Evolutionary conservation across 2,113 vertebrate species (phyloP).

Genomic region (Passer montanus): DNA sequence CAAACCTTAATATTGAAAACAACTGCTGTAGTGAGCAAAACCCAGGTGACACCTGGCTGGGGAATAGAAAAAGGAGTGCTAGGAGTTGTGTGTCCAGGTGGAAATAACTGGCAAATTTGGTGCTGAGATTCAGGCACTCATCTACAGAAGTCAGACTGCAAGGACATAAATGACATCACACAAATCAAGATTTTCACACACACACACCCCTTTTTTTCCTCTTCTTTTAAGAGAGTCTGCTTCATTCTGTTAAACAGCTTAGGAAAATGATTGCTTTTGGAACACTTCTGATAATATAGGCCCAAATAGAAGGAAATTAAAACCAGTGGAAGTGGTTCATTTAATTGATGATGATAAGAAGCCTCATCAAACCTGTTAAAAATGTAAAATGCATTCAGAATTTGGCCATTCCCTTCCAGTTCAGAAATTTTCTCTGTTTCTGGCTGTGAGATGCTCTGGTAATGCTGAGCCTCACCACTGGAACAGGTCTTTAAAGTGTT

Average conservation of each 20-base stretch:
- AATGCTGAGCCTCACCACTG: neutral
- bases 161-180: neutral
- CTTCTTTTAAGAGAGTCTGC: neutral
- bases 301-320: neutral
- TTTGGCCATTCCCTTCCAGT: neutral
- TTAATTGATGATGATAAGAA: neutral
- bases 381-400: neutral
- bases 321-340: neutral
- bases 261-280: neutral
- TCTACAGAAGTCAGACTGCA: neutral
- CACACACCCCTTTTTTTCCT: rapidly evolving
- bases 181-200: neutral
- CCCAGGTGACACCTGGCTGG: neutral
- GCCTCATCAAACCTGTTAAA: neutral
- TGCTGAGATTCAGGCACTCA: neutral
- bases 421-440: neutral
- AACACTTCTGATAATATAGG: neutral
- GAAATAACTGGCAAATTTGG: neutral
- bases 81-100: neutral
- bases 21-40: neutral
- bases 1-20: neutral
- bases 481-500: neutral
- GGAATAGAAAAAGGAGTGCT: neutral
- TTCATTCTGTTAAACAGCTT: neutral
- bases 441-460: neutral